A percentile compares a stretch with the other conserved stretches of the same genome.
Evolutionary conservation across 2,797 vertebrate species (phyloP).

Genomic region (Cygnus olor): DNA sequence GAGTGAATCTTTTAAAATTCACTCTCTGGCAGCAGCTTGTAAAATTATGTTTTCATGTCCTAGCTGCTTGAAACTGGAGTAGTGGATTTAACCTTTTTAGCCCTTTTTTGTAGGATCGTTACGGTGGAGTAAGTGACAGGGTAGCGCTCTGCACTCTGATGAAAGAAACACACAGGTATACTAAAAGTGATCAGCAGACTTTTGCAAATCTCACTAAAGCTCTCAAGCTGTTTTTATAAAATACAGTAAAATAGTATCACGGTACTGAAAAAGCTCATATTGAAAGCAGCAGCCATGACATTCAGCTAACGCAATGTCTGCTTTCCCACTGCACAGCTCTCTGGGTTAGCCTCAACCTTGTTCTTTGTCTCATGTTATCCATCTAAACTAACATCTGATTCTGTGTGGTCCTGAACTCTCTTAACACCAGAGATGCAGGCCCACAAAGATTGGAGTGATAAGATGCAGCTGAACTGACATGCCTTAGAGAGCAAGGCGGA

Average conservation of each 20-base stretch:
- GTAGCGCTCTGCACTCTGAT: background rate
- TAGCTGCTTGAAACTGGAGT: background rate
- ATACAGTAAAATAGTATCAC: background rate
- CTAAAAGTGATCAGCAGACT: background rate
- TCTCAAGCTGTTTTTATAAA: background rate
- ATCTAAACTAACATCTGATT: background rate
- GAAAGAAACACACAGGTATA: background rate
- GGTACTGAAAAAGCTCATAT: background rate
- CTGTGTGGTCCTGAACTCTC: conserved; percentile 57
- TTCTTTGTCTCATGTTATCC: background rate
- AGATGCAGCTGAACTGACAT: background rate
- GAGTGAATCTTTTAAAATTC: conserved; percentile 34
- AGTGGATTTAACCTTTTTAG: conserved; percentile 7
- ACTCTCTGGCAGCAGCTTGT: conserved; percentile 48
- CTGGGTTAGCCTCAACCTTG: background rate
- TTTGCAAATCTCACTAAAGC: background rate
- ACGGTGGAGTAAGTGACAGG: background rate
- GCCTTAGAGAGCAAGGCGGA: background rate
- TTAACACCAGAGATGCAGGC: background rate
- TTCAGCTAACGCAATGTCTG: background rate
- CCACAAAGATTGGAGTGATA: background rate
- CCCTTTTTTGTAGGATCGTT: background rate
- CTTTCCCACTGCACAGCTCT: background rate
- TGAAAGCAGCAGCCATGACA: background rate
- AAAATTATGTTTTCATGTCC: conserved; percentile 52